Evolutionary conservation across 2,888 invertebrate genomes (phyloP).

Genomic region (Leptinotarsa peninsularis): DNA sequence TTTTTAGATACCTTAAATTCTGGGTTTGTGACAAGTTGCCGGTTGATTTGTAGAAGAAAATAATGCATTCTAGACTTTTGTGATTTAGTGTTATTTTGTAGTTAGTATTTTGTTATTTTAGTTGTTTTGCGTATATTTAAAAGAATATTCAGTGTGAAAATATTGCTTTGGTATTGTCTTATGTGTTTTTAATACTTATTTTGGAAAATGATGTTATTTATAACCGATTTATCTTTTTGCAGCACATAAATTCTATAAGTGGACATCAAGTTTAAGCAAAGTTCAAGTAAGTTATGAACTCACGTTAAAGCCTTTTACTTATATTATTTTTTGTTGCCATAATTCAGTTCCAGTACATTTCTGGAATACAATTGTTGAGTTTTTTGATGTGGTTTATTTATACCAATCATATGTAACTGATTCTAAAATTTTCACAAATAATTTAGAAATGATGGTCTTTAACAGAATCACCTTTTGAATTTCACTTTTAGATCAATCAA

Average conservation of each 20-base stretch:
- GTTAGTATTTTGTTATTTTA: constrained; percentile 7
- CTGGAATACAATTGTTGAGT: not conserved
- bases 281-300: constrained; percentile 13
- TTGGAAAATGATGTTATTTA: not conserved
- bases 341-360: not conserved
- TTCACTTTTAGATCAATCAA: not conserved
- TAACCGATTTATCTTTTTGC: constrained; percentile 20
- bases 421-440: not conserved
- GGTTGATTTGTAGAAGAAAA: constrained; percentile 25
- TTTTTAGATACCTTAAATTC: constrained; percentile 23
- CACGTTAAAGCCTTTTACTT: no score
- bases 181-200: not conserved
- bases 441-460: not conserved
- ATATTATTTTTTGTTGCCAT: not conserved
- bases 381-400: not conserved
- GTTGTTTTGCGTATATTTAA: no score
- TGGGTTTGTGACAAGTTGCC: constrained; percentile 18
- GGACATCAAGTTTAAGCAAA: constrained; percentile 51
- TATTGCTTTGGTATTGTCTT: not conserved
- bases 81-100: constrained; percentile 7
- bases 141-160: no score
- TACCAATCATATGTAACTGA: not conserved
- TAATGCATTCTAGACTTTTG: constrained; percentile 15
- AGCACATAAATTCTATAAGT: constrained; percentile 56
- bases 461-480: no score